Conservation (phyloP, 1,140 invertebrate species). For the Parapsyche elsis region DNA sequence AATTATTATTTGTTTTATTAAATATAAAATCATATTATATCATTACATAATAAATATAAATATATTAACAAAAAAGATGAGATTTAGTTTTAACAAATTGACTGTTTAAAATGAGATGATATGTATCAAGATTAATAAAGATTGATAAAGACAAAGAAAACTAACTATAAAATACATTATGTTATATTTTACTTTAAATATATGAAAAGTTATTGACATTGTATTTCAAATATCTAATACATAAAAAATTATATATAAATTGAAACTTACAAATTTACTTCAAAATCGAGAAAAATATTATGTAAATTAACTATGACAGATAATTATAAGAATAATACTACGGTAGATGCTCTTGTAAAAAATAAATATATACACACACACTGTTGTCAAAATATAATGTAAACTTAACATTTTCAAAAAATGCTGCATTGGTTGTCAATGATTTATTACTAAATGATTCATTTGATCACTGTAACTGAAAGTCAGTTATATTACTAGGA, state of each 20-base stretch:
- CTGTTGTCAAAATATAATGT: not conserved
- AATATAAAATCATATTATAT: not conserved
- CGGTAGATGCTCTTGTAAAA: not conserved
- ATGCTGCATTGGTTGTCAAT: not conserved
- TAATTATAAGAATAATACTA: not conserved
- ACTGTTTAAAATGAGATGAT: too few species aligned
- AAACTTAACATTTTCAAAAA: not conserved
- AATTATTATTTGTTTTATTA: not conserved
- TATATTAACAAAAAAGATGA: not conserved
- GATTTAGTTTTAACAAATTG: too few species aligned
- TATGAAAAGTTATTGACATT: too few species aligned
- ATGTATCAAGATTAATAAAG: too few species aligned
- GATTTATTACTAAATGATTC: not conserved
- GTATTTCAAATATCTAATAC: too few species aligned
- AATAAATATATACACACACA: not conserved
- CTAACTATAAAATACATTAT: too few species aligned
- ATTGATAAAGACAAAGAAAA: too few species aligned
- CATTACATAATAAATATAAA: not conserved
- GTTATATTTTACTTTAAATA: too few species aligned
- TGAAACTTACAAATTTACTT: too few species aligned
- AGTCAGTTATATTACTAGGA: slow-evolving; percentile 46
- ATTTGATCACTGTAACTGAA: slow-evolving; percentile 26
- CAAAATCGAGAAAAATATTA: too few species aligned
- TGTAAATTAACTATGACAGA: too few species aligned
- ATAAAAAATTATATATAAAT: too few species aligned